Base-by-base conservation (phyloP, 2,797 vertebrate species). In the Triplophysa yarkandensis region DNA sequence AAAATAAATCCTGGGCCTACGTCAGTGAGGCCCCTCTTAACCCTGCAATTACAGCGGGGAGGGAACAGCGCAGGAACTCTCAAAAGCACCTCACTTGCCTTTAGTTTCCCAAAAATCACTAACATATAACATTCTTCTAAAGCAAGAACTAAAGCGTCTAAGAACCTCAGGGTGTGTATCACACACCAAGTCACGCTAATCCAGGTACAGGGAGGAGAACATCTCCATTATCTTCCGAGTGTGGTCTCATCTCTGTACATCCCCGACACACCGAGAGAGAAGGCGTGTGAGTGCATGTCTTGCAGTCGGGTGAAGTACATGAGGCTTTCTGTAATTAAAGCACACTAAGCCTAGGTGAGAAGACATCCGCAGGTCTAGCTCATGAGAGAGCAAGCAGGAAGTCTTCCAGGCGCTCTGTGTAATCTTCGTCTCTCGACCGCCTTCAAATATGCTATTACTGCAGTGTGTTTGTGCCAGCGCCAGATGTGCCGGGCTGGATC, bases 1-100 rank as follows among this genome's bases (percentile, higher is more conserved):
- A 91, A 93, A 93, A 92, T 91, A 93, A 93, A 92, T 92, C 90
- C 88, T 91, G 89, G n/a, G 57, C 39, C 78, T 91, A 91, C 89
- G 91, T 92, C 91, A 92, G 91, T 88, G 89, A 89, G 91, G 91
- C 89, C 88, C 87, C 88, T 84, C 84, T 83, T 87, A 86, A 92
- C 87, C 89, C 91, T 92, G 89, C 92, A 92, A 93, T 93, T 93
- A 93, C 87, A 11, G 74, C 68, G 58, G 81, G 63, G 43, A 71
- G 89, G 86, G 87, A 86, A 87, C 84, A 83, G 82, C 67, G 80
- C 80, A 85, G 80, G 82, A 87, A 85, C 88, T 86, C 84, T 87
- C 89, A 85, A 88, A 89, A 85, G 79, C 86, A 87, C 84, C 86
- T 87, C 83, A 19, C 36, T 36, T 36, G 34, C 34, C 34, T 39